A percentile compares a stretch with the other conserved stretches of the same genome.
phyloP scores from a whole-genome alignment of 64 coral and sea anemone genomes.

The Platygyra sinensis region DNA sequence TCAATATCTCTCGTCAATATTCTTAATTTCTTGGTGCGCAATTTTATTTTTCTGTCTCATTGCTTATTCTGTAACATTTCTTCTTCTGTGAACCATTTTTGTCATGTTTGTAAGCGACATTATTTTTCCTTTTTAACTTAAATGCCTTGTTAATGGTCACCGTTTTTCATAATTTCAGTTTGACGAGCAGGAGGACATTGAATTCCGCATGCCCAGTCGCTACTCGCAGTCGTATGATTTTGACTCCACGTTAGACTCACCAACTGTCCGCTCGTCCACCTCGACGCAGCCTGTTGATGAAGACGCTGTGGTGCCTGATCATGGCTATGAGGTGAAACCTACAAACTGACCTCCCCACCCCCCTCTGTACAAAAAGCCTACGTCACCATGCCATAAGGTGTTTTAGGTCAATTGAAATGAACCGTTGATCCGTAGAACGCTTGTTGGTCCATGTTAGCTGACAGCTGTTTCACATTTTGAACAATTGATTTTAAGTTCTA shows the following conservation, averaged over 20 bases:
- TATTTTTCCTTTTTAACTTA: background rate
- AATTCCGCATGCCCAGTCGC: slow-evolving; percentile 74
- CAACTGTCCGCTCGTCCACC: slow-evolving; percentile 76
- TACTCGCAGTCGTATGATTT: slow-evolving; percentile 76
- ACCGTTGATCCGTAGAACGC: too few relatives aligned
- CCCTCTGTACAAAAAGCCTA: too few relatives aligned
- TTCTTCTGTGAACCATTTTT: background rate
- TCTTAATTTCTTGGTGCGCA: background rate
- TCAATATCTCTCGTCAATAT: background rate
- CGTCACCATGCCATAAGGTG: too few relatives aligned
- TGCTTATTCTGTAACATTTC: too few relatives aligned
- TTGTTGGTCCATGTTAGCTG: too few relatives aligned
- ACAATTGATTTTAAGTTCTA: too few relatives aligned
- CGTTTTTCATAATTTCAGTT: slow-evolving; percentile 42
- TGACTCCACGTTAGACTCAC: slow-evolving; percentile 79
- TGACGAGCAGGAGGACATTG: slow-evolving; percentile 85
- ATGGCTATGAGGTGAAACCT: background rate
- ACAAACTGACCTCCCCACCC: too few relatives aligned
- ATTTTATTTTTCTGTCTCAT: background rate
- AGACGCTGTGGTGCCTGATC: slow-evolving; percentile 33
- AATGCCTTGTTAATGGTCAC: background rate
- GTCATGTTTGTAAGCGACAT: background rate
- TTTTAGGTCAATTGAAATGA: too few relatives aligned
- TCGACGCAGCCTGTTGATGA: slow-evolving; percentile 86
- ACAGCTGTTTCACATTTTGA: too few relatives aligned